These are phyloP conservation scores for Ctenoplectra terminalis DNA, from an alignment of 1,140 invertebrate species.

Conservation along the genomic window DNA sequence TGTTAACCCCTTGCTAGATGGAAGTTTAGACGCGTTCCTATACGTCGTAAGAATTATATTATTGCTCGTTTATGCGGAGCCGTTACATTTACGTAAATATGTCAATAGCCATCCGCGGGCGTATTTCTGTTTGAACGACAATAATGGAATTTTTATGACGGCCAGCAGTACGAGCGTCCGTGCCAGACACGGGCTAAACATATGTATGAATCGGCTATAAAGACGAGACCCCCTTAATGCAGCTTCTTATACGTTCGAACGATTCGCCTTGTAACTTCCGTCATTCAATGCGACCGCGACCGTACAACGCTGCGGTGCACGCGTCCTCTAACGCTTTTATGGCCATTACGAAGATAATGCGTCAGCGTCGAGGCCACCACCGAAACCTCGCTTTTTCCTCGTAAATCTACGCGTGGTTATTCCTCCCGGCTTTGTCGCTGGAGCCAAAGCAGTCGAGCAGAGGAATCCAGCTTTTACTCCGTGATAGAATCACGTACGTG, in stretches of 20 bases:
- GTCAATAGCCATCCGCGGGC: constrained; percentile 38
- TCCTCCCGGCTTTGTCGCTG: constrained; percentile 10
- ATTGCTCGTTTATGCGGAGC: constrained; percentile 43
- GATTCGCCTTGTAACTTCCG: constrained; percentile 46
- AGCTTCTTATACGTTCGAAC: constrained; percentile 45
- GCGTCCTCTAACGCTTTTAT: constrained; percentile 40
- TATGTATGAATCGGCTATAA: constrained; percentile 50
- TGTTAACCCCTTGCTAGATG: not conserved
- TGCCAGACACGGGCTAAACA: constrained; percentile 36
- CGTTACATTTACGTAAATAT: constrained; percentile 50
- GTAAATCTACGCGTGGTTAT: constrained; percentile 20
- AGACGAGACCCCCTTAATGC: constrained; percentile 27
- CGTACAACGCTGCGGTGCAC: not conserved
- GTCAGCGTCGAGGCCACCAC: not conserved
- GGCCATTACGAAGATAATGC: constrained; percentile 50
- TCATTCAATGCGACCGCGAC: not conserved
- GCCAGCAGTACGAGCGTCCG: not conserved
- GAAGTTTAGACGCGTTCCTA: constrained; percentile 4
- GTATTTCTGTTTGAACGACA: constrained; percentile 39
- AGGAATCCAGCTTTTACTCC: not conserved
- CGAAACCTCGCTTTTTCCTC: constrained; percentile 9
- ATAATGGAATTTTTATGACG: constrained; percentile 54
- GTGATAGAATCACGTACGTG: not conserved
- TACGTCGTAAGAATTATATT: constrained; percentile 26
- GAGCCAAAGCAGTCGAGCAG: not conserved